A percentile compares a stretch with the other conserved stretches of the same genome.
phyloP scores from a whole-genome alignment of 2,888 invertebrate species.

The Cephus sareptanus region DNA sequence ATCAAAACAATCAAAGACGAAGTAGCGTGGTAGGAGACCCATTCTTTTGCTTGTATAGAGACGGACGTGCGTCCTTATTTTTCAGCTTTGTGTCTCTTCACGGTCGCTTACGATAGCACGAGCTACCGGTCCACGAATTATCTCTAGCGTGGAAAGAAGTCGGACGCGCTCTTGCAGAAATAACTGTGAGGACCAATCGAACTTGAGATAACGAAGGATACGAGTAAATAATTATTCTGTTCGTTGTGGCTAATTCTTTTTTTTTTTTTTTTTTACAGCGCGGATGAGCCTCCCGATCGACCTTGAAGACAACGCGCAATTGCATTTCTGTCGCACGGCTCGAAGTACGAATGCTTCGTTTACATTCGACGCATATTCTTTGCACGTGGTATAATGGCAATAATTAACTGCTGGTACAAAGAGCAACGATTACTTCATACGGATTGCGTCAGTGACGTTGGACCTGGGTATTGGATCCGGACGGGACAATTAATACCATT shows the following conservation, averaged over 20 bases:
- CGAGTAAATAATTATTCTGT: background rate
- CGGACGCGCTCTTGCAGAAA: background rate
- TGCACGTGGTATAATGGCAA: background rate
- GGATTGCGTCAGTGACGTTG: background rate
- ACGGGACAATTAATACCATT: background rate
- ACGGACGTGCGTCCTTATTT: constrained; percentile 45
- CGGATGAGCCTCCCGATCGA: background rate
- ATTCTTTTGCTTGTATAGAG: constrained; percentile 22
- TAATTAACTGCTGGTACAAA: background rate
- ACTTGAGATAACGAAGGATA: background rate
- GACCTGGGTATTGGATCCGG: background rate
- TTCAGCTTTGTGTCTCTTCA: constrained; percentile 46
- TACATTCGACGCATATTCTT: background rate
- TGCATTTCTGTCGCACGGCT: background rate
- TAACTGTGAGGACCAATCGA: background rate
- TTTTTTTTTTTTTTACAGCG: background rate
- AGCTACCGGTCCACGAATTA: background rate
- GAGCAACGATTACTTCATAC: background rate
- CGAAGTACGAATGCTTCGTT: background rate
- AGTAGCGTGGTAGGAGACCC: background rate
- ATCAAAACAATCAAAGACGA: background rate
- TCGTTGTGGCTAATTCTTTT: background rate
- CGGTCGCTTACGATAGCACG: constrained; percentile 42
- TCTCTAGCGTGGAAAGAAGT: background rate
- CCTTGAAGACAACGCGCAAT: background rate